These are phyloP conservation scores for Meriones psammophilus DNA, from an alignment of 2,797 vertebrate genomes.

Conservation along the genomic window DNA sequence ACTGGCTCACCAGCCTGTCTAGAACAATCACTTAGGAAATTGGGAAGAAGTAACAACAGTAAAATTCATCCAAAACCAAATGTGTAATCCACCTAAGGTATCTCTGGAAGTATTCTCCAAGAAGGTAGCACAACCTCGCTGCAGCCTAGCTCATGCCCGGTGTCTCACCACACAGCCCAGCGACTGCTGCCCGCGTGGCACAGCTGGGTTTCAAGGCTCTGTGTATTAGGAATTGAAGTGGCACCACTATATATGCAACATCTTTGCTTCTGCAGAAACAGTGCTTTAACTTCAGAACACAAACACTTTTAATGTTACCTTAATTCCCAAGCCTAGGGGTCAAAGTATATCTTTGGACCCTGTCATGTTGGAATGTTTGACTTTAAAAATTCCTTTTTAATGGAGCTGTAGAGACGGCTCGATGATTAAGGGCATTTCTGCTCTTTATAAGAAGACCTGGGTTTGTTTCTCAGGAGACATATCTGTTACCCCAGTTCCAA, in stretches of 20 bases:
- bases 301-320: neutral
- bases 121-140: neutral
- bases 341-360: neutral
- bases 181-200: too few species aligned
- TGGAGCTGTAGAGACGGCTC: neutral
- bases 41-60: neutral
- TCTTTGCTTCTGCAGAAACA: neutral
- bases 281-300: neutral
- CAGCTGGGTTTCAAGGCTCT: neutral
- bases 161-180: too few species aligned
- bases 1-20: neutral
- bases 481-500: neutral
- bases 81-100: neutral
- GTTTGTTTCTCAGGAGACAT: neutral
- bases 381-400: neutral
- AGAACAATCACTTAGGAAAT: neutral
- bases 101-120: neutral
- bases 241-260: neutral
- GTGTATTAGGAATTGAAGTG: neutral
- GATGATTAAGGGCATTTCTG: neutral
- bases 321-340: neutral
- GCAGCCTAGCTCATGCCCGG: too few species aligned
- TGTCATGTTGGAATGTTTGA: neutral
- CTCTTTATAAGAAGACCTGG: neutral
- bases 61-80: neutral